Base-by-base conservation (phyloP, 23 tunicate genomes). In the Ciona savignyi region DNA sequence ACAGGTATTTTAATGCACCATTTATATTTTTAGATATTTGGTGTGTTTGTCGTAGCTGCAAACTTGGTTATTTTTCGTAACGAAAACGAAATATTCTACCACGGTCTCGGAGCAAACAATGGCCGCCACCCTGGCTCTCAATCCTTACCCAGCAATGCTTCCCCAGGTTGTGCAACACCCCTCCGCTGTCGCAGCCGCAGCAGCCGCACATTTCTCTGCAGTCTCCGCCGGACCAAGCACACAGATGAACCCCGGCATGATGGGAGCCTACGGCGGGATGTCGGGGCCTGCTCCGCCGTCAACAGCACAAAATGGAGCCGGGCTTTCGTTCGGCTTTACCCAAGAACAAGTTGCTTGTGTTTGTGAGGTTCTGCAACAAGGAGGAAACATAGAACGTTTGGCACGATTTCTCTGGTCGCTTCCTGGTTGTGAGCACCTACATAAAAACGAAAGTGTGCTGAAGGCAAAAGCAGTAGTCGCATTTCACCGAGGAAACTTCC, bases 401-500 rank as follows among this genome's bases (percentile, higher is more conserved):
- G 90, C 98, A 1, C 70, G 92, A 35, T 92, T 92, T 72, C 33
- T 92, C 23, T 92, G 98, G 98, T 79, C 86, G 0, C 72, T 92
- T 4, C 98, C 98, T 20, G 86, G 86, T 22, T 92, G 98, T 30
- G 98, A 92, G 72, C 84, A 80, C 77, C 70, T 92, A 23, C 98
- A 92, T 61, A 92, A 92, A 65, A 85, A 92, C 81, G 98, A 92
- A 72, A 78, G 86, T 66, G 98, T 92, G n/a, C 80, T 92, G 32
- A 92, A 92, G 48, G 98, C 98, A 35, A 80, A 85, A 76, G 98
- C 98, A 19, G 92, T 92, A 11, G 98, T 92, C 61, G 90, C 92
- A 35, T 92, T 92, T 76, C 98, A 92, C 78, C 76, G 93, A 28
- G 98, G 98, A 35, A 85, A 92, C 33, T 92, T 92, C 62, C 87